Percentiles rank a stretch among this genome's conserved stretches.
Conservation (phyloP, 2,113 vertebrate species). For the Leucosticte australis region DNA sequence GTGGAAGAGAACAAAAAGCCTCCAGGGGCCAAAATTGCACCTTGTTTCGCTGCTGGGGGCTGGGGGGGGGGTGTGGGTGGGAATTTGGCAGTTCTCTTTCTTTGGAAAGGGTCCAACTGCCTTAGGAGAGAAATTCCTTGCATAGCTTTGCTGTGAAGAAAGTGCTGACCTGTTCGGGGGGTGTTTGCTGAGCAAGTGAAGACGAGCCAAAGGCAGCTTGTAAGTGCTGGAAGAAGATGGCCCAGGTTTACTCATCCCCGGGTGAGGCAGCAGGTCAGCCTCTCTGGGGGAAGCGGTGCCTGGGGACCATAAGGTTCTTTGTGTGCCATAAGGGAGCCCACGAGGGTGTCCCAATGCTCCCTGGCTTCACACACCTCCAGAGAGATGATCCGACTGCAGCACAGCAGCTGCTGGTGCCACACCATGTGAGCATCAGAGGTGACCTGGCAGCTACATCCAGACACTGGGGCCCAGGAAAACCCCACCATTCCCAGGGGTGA, state of each 20-base stretch:
- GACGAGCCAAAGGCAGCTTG: background rate
- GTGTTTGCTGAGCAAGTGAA: slow-evolving; percentile 56
- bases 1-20: background rate
- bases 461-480: background rate
- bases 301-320: background rate
- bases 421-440: accelerated
- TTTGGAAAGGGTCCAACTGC: slow-evolving; percentile 44
- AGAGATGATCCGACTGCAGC: accelerated
- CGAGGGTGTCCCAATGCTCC: background rate
- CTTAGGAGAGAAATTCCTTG: slow-evolving; percentile 52
- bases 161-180: slow-evolving; percentile 54
- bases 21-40: background rate
- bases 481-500: background rate
- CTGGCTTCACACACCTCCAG: background rate
- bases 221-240: background rate
- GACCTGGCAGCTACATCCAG: background rate
- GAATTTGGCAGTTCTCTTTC: background rate
- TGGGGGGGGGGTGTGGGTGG: background rate
- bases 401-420: background rate
- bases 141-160: slow-evolving; percentile 50
- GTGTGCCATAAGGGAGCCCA: background rate
- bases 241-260: accelerated
- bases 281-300: background rate
- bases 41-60: background rate
- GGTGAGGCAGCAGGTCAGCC: background rate